A percentile compares a stretch with the other conserved stretches of the same genome.
Evolutionary conservation across 2,113 vertebrate species (phyloP).

Genomic region (Himantopus leucocephalus): DNA sequence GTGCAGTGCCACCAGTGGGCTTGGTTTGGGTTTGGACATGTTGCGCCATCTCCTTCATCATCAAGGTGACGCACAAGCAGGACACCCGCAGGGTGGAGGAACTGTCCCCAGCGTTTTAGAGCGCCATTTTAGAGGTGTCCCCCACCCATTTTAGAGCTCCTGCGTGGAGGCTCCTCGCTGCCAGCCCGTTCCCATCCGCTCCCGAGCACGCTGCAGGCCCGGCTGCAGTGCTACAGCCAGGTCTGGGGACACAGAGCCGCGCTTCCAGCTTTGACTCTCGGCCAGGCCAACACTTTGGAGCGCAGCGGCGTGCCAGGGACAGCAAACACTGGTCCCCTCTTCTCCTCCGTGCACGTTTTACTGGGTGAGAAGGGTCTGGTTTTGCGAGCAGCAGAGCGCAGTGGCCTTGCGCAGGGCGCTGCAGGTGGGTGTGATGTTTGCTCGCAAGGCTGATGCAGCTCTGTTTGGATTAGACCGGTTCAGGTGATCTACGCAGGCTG

Average conservation of each 20-base stretch:
- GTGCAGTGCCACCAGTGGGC: accelerated
- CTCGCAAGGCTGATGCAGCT: background rate
- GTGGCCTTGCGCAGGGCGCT: background rate
- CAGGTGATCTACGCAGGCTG: background rate
- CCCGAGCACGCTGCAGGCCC: background rate
- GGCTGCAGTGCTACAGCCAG: accelerated
- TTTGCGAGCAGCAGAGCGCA: background rate
- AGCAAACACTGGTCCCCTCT: background rate
- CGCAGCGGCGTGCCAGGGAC: background rate
- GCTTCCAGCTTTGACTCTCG: background rate
- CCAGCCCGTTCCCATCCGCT: background rate
- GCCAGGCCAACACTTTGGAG: background rate
- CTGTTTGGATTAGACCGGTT: background rate
- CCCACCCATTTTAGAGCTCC: background rate
- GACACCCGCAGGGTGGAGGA: background rate
- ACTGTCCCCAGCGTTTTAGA: background rate
- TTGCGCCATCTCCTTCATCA: accelerated
- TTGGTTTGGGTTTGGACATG: background rate
- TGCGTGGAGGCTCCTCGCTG: accelerated
- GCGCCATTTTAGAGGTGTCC: background rate
- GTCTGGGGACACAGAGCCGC: accelerated
- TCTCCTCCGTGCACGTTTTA: background rate
- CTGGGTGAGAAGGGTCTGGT: background rate
- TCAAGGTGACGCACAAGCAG: background rate
- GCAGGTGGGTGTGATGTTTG: background rate